These are phyloP conservation scores for Theodoxus fluviatilis DNA, from an alignment of 2,888 invertebrate genomes.

Conservation along the genomic window DNA sequence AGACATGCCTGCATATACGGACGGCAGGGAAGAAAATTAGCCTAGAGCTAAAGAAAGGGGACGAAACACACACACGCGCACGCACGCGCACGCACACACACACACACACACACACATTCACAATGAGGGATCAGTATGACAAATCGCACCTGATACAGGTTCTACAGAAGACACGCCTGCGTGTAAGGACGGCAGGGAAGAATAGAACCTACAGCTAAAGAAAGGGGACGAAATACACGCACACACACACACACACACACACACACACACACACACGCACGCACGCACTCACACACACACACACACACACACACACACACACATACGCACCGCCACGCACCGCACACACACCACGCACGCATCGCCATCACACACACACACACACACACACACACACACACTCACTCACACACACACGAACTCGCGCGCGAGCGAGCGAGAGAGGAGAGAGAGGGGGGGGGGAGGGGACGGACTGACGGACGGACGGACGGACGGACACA, in stretches of 20 bases:
- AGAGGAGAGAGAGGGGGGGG: neutral
- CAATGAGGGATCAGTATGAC: too few species aligned
- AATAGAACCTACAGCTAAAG: too few species aligned
- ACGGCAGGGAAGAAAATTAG: too few species aligned
- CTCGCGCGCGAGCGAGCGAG: neutral
- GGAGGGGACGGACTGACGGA: neutral
- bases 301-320: neutral
- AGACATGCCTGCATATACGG: too few species aligned
- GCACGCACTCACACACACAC: constrained; percentile 25
- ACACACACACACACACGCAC: constrained; percentile 25
- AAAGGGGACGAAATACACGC: too few species aligned
- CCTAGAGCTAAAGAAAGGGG: too few species aligned
- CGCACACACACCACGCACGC: neutral
- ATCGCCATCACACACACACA: neutral
- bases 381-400: constrained; percentile 5
- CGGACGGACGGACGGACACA: neutral
- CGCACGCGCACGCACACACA: too few species aligned
- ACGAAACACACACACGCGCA: too few species aligned
- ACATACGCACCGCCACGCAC: neutral
- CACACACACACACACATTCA: too few species aligned
- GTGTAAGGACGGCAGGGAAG: too few species aligned
- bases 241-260: constrained; percentile 23
- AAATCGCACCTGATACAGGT: too few species aligned
- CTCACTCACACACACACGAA: constrained; percentile 20
- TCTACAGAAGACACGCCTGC: too few species aligned